A percentile compares a stretch with the other conserved stretches of the same genome.
phyloP scores from a whole-genome alignment of 2,888 invertebrate genomes.

The Bombylius discolor region DNA sequence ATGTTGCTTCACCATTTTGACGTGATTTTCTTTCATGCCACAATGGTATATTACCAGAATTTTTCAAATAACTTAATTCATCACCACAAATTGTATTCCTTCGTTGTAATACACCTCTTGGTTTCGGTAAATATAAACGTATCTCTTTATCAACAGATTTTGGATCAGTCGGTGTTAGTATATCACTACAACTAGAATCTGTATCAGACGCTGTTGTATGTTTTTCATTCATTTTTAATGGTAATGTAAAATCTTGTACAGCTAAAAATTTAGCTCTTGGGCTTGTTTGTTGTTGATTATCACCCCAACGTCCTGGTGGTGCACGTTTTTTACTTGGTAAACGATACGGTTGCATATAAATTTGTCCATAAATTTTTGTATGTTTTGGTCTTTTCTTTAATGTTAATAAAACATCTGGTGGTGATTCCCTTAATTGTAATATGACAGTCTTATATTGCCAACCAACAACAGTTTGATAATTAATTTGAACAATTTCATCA shows the following conservation, averaged over 20 bases:
- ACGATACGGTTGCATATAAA: conserved; percentile 53
- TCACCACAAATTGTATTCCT: conserved; percentile 82
- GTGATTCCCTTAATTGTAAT: conserved; percentile 58
- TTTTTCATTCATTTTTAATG: conserved; percentile 39
- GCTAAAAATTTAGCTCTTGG: conserved; percentile 46
- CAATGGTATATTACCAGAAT: conserved; percentile 40
- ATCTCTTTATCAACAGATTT: conserved; percentile 31
- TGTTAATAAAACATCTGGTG: conserved; percentile 68
- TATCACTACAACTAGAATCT: conserved; percentile 45
- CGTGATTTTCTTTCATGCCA: conserved; percentile 59
- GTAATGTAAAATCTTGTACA: conserved; percentile 46
- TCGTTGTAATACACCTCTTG: conserved; percentile 60
- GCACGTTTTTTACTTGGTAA: conserved; percentile 58
- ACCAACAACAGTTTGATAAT: conserved; percentile 61
- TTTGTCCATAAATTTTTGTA: conserved; percentile 61
- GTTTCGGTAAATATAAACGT: conserved; percentile 61
- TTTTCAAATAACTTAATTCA: conserved; percentile 41
- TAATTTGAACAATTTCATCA: conserved; percentile 89
- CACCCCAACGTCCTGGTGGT: conserved; percentile 52
- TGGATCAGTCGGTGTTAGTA: conserved; percentile 39
- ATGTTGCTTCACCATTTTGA: conserved; percentile 32
- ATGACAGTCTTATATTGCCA: conserved; percentile 71
- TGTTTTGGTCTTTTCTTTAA: conserved; percentile 73
- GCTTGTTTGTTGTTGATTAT: conserved; percentile 53
- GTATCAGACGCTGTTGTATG: conserved; percentile 25